Percentiles rank a stretch among this genome's conserved stretches.
Evolutionary conservation across 64 coral and sea anemone genomes (phyloP).

Genomic region (Montipora sp.): DNA sequence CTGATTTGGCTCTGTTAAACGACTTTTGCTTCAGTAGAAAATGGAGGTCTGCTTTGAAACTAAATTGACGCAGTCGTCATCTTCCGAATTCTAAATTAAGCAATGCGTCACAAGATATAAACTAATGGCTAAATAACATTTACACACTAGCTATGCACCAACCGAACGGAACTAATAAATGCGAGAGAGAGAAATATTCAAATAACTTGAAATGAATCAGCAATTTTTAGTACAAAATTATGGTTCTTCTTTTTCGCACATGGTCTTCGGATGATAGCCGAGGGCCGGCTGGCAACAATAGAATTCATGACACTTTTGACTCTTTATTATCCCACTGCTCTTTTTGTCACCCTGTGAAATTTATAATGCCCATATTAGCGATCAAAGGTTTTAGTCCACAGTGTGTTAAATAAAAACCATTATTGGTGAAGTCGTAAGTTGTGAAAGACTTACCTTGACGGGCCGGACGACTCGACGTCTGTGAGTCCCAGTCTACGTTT

Average conservation of each 20-base stretch:
- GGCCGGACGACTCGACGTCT: not conserved
- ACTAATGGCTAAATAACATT: not conserved
- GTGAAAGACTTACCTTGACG: not conserved
- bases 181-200: not conserved
- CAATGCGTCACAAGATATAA: not conserved
- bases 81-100: not conserved
- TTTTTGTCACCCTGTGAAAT: not conserved
- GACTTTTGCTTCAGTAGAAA: slow-evolving; percentile 10
- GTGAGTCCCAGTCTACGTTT: not conserved
- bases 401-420: not conserved
- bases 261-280: not conserved
- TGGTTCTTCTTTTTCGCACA: not conserved
- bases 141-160: not conserved
- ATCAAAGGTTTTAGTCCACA: not conserved
- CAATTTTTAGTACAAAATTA: not conserved
- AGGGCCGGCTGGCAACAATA: not conserved
- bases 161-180: too few species aligned
- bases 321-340: not conserved
- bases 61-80: not conserved
- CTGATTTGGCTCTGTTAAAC: slow-evolving; percentile 17
- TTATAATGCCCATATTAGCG: not conserved
- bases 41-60: slow-evolving; percentile 4
- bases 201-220: not conserved
- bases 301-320: not conserved
- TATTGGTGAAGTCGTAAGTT: not conserved